Conservation (phyloP, 2,797 vertebrate genomes). For the Acanthurus lineatus region DNA sequence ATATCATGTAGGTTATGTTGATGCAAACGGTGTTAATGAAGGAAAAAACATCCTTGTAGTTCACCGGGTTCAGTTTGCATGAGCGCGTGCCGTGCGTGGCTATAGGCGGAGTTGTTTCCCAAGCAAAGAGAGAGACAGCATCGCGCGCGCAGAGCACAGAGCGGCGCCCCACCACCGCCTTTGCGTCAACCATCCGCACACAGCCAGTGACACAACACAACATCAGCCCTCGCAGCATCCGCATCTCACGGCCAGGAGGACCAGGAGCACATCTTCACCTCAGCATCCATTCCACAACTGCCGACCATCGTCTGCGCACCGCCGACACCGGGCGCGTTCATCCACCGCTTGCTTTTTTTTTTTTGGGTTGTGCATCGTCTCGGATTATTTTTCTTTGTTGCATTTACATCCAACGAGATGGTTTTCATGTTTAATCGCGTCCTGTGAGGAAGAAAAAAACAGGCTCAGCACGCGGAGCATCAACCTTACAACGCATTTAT, state of each 20-base stretch:
- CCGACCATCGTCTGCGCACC: constrained; percentile 68
- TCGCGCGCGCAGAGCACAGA: constrained; percentile 72
- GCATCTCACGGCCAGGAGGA: constrained; percentile 79
- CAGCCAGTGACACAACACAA: constrained; percentile 68
- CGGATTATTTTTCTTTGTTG: constrained; percentile 62
- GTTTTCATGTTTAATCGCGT: constrained; percentile 58
- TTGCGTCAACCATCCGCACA: constrained; percentile 66
- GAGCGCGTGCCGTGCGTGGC: constrained; percentile 8
- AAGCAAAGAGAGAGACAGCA: constrained; percentile 64
- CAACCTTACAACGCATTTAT: constrained; percentile 59
- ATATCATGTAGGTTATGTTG: background rate
- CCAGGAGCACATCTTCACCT: constrained; percentile 83
- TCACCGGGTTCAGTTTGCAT: constrained; percentile 50
- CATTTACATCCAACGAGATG: constrained; percentile 62
- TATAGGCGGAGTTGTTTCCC: constrained; percentile 65
- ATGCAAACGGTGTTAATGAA: background rate
- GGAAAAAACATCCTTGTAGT: constrained; percentile 15
- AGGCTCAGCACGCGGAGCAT: constrained; percentile 53
- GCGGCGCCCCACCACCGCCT: constrained; percentile 83
- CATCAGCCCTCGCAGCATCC: constrained; percentile 80
- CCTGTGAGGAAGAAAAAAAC: constrained; percentile 55
- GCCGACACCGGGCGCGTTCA: constrained; percentile 65
- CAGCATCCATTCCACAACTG: constrained; percentile 82
- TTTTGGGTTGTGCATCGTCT: constrained; percentile 22
- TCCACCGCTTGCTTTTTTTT: constrained; percentile 25